phyloP scores from a whole-genome alignment of 2,113 vertebrate genomes.

The Rhizomys pruinosus region DNA sequence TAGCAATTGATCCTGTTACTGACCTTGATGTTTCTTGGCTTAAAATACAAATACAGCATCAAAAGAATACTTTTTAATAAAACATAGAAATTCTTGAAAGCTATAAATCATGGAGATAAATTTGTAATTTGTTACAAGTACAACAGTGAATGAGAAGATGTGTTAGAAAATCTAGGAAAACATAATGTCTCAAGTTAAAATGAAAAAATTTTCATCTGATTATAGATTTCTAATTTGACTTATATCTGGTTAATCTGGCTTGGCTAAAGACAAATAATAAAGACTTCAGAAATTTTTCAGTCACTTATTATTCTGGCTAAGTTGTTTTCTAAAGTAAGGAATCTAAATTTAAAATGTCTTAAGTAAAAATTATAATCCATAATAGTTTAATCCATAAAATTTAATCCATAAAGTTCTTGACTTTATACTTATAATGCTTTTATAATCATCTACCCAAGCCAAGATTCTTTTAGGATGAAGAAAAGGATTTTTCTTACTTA shows the following conservation, averaged over 20 bases:
- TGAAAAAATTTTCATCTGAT: slow-evolving; percentile 57
- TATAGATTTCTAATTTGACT: slow-evolving; percentile 54
- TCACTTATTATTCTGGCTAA: slow-evolving; percentile 32
- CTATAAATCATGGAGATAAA: slow-evolving; percentile 39
- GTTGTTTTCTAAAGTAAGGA: slow-evolving; percentile 54
- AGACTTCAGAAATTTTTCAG: slow-evolving; percentile 9
- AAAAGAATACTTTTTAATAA: slow-evolving; percentile 56
- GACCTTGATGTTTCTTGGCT: slow-evolving; percentile 55
- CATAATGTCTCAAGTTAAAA: slow-evolving; percentile 49
- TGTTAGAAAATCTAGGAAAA: slow-evolving; percentile 57
- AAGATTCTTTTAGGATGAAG: slow-evolving; percentile 22
- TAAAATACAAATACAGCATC: slow-evolving; percentile 54
- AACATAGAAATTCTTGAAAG: slow-evolving; percentile 26
- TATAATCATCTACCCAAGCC: slow-evolving; percentile 1
- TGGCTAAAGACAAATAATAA: slow-evolving; percentile 36
- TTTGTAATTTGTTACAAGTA: slow-evolving; percentile 5
- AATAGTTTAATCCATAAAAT: no score
- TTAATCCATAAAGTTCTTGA: slow-evolving; percentile 1
- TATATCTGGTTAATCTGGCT: slow-evolving; percentile 44
- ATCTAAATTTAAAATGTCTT: slow-evolving; percentile 39
- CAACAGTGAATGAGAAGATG: slow-evolving; percentile 23
- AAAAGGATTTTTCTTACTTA: background rate
- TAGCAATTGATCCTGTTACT: slow-evolving; percentile 13
- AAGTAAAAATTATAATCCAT: slow-evolving; percentile 44
- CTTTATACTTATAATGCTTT: slow-evolving; percentile 12